These are phyloP conservation scores for Cyphomyrmex costatus DNA, from an alignment of 1,140 invertebrate species.

Conservation along the genomic window DNA sequence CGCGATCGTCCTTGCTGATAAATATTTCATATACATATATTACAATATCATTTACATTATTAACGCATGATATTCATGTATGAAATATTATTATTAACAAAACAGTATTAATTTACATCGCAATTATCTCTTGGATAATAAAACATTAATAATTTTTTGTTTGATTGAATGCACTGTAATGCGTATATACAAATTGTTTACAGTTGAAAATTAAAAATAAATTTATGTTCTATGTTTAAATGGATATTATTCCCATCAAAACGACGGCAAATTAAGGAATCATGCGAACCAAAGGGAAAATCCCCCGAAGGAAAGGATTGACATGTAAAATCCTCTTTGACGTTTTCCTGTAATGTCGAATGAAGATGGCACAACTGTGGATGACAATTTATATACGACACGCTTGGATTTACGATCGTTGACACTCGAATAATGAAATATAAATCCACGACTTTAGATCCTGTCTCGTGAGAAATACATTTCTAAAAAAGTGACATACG, in stretches of 20 bases:
- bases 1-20: background rate
- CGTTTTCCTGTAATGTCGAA: background rate
- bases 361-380: conserved; percentile 40
- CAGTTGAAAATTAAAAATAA: background rate
- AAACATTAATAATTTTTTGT: background rate
- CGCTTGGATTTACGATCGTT: conserved; percentile 52
- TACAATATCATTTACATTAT: conserved; percentile 12
- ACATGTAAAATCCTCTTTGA: conserved; percentile 25
- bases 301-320: background rate
- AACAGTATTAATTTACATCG: background rate
- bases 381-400: conserved; percentile 53
- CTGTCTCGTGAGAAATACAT: conserved; percentile 27
- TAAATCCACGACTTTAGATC: conserved; percentile 44
- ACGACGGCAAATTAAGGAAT: background rate
- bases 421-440: conserved; percentile 60
- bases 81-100: conserved; percentile 2
- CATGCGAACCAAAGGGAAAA: background rate
- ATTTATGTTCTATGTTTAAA: background rate
- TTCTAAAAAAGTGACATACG: conserved; percentile 39
- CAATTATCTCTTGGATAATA: conserved; percentile 13
- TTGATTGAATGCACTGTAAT: background rate
- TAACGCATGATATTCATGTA: background rate
- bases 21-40: conserved; percentile 29
- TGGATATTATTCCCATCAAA: background rate
- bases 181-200: no score